Percentiles rank a stretch among this genome's conserved stretches.
Conservation (phyloP, 2,113 vertebrate species). For the Chaetura pelagica region DNA sequence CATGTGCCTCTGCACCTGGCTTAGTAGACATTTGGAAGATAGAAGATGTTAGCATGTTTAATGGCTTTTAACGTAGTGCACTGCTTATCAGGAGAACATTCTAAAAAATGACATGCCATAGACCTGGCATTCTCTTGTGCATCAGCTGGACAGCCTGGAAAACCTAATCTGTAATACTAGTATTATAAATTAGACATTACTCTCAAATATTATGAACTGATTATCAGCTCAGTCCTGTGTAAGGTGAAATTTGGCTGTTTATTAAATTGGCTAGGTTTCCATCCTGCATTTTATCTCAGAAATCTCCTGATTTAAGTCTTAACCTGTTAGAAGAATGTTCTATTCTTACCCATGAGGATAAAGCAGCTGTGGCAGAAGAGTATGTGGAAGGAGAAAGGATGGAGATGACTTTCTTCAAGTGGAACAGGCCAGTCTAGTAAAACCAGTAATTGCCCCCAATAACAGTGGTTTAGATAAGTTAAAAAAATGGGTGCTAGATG, state of each 20-base stretch:
- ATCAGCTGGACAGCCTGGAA: slow-evolving; percentile 19
- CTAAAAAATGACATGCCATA: slow-evolving; percentile 9
- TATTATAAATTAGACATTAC: neutral
- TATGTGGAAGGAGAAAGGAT: neutral
- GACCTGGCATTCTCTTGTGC: neutral
- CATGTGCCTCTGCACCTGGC: neutral
- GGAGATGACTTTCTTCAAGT: neutral
- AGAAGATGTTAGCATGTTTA: slow-evolving; percentile 1
- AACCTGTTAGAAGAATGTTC: neutral
- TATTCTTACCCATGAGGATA: neutral
- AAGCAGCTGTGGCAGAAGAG: neutral
- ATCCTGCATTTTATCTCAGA: neutral
- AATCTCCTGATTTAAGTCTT: neutral
- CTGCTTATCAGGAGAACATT: neutral
- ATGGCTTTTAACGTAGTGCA: neutral
- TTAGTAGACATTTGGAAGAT: slow-evolving; percentile 14
- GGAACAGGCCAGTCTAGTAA: neutral
- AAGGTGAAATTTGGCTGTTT: neutral
- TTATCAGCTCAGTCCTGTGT: neutral
- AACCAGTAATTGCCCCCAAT: neutral
- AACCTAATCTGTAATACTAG: neutral
- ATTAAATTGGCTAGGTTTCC: neutral
- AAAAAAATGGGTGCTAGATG: neutral
- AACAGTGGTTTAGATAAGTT: neutral
- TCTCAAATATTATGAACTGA: neutral